Conservation (phyloP, 2,888 invertebrate genomes). For the Tethea ocularis region DNA sequence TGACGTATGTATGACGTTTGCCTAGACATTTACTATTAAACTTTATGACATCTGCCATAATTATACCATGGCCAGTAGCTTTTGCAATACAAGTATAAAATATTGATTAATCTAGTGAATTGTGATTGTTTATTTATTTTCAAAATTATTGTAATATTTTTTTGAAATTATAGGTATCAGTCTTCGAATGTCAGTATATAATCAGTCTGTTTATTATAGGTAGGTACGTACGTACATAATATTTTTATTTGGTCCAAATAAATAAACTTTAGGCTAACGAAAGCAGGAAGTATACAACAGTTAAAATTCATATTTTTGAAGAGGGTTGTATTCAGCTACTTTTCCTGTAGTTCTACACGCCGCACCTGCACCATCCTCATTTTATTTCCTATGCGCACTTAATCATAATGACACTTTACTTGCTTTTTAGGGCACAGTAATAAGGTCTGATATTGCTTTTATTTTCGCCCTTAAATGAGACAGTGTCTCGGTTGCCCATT, state of each 20-base stretch:
- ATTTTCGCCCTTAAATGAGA: conserved; percentile 60
- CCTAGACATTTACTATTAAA: no score
- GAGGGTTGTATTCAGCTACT: conserved; percentile 11
- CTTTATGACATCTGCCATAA: no score
- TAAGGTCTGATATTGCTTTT: conserved; percentile 54
- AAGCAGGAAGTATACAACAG: background rate
- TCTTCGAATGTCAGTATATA: no score
- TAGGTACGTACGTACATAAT: no score
- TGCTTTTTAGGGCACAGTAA: conserved; percentile 46
- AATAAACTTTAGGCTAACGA: background rate
- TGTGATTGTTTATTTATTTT: no score
- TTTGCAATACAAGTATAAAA: no score
- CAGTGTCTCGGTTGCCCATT: conserved; percentile 67
- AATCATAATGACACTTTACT: conserved; percentile 48
- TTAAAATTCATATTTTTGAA: background rate
- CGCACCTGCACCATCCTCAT: conserved; percentile 27
- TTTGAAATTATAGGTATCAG: no score
- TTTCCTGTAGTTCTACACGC: conserved; percentile 20
- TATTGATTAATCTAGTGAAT: no score
- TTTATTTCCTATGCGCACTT: conserved; percentile 38
- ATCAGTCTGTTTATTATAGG: no score
- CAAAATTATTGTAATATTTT: no score
- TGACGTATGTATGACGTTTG: no score
- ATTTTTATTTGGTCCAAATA: background rate
- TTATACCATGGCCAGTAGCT: no score